Percentiles rank a stretch among this genome's conserved stretches.
Conservation (phyloP, 2,113 vertebrate species). For the Pelodiscus sinensis region DNA sequence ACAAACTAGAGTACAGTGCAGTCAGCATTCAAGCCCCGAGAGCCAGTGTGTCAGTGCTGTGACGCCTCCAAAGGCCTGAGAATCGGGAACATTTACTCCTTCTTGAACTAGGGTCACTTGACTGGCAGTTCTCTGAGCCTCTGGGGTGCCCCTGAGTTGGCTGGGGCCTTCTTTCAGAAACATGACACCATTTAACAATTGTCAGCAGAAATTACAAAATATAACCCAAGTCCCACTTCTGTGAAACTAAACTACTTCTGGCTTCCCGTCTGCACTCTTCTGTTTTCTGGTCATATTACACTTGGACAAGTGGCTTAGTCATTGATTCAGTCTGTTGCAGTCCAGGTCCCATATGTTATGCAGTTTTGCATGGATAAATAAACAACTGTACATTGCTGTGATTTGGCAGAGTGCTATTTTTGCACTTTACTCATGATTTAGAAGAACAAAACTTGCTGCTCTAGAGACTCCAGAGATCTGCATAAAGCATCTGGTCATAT, state of each 20-base stretch:
- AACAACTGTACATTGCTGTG: not conserved
- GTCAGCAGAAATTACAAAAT: not conserved
- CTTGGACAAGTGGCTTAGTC: not conserved
- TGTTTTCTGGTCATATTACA: not conserved
- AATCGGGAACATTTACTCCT: not conserved
- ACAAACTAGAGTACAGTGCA: not conserved
- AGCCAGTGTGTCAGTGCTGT: not conserved
- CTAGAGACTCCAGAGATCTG: not conserved
- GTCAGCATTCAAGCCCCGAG: not conserved
- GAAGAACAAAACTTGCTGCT: not conserved
- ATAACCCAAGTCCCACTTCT: not conserved
- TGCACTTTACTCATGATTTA: not conserved
- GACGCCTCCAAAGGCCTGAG: not conserved
- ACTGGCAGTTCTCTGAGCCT: not conserved
- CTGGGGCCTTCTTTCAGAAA: not conserved
- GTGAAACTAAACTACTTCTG: not conserved
- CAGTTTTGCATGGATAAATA: not conserved
- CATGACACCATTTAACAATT: not conserved
- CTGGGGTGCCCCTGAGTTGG: not conserved
- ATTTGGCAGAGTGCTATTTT: not conserved
- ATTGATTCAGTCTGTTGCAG: not conserved
- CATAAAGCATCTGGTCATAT: accelerated
- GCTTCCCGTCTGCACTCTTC: not conserved
- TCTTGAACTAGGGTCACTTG: not conserved
- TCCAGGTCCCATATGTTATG: not conserved